Percentiles rank a stretch among this genome's conserved stretches.
These are phyloP conservation scores for Acanthopagrus latus DNA, from an alignment of 2,797 vertebrate genomes.

Conservation along the genomic window DNA sequence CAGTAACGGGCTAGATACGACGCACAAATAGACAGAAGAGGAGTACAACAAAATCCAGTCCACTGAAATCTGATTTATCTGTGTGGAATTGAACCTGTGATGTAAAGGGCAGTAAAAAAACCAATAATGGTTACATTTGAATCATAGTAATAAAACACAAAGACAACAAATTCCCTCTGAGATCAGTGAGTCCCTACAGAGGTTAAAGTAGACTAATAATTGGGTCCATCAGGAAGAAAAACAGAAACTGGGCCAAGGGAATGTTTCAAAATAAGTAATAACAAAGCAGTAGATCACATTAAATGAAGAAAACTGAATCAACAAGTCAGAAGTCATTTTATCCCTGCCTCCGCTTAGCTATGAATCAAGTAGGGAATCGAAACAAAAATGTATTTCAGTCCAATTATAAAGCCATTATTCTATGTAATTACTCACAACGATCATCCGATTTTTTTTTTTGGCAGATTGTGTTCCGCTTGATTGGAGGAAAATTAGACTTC, in stretches of 20 bases:
- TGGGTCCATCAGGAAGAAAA: neutral
- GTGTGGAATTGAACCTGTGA: conserved; percentile 20
- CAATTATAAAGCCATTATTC: neutral
- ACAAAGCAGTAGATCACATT: neutral
- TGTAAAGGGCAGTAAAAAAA: conserved; percentile 25
- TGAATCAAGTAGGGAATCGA: neutral
- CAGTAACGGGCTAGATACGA: conserved; percentile 73
- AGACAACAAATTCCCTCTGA: neutral
- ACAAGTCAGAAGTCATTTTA: neutral
- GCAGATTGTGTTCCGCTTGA: neutral
- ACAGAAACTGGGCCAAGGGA: no score
- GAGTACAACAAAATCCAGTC: neutral
- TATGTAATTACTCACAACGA: neutral
- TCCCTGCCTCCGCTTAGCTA: neutral
- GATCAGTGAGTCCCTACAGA: neutral
- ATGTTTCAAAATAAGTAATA: neutral
- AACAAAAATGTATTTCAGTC: neutral
- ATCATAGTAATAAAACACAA: neutral
- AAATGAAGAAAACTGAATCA: neutral
- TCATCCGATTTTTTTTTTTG: neutral
- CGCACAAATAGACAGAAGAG: conserved; percentile 34
- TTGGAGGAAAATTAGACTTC: neutral
- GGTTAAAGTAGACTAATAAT: neutral
- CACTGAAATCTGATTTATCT: conserved; percentile 35
- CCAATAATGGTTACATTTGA: neutral